Base-by-base conservation (phyloP, 2,888 invertebrate genomes). In the Sinelater perroti region DNA sequence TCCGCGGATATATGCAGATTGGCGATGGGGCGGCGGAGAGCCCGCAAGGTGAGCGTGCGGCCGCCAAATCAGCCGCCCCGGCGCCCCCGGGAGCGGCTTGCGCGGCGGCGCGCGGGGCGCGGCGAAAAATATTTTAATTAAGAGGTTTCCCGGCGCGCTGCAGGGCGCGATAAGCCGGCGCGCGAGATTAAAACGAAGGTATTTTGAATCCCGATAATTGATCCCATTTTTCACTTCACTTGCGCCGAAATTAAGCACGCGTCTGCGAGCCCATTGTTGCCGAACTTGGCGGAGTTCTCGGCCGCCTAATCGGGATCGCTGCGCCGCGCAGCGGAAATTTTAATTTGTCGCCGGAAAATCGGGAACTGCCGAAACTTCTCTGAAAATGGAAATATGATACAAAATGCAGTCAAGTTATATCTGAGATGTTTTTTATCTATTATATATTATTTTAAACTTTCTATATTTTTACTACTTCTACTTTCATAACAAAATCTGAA, bases 141-240 rank as follows among this genome's bases (percentile, higher is more conserved):
- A n/a, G n/a, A n/a, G n/a, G n/a, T n/a, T n/a, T n/a, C n/a, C n/a
- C n/a, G n/a, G n/a, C n/a, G n/a, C 45, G 49, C 36, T 57, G 57
- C 57, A 52, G 31, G 17, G 57, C 10, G 57, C 28, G 57, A 57
- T 57, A 57, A 53, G 47, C 40, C 44, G 47, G 46, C 52, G 14
- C 52, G 40, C 53, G 44, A 53, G 46, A 57, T 57, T 57, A 47
- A 52, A 50, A 56, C 49, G 49, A 49, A 58, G 47, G 58, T 47
- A 54, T 58, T 58, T 54, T 58, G 44, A 57, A 47, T 50, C 52
- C 30, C 35, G 42, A 56, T 60, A 63, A 63, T 63, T 63, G 60
- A 63, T 60, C 58, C 55, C 51, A 60, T 63, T 60, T 63, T 60
- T 60, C 62, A 56, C 46, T 60, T 55, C 52, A 63, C 47, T 60